Evolutionary conservation across 2,797 vertebrate genomes (phyloP), one percentile per base, ranked within the genome.

Genomic region (Gallirallus australis): DNA sequence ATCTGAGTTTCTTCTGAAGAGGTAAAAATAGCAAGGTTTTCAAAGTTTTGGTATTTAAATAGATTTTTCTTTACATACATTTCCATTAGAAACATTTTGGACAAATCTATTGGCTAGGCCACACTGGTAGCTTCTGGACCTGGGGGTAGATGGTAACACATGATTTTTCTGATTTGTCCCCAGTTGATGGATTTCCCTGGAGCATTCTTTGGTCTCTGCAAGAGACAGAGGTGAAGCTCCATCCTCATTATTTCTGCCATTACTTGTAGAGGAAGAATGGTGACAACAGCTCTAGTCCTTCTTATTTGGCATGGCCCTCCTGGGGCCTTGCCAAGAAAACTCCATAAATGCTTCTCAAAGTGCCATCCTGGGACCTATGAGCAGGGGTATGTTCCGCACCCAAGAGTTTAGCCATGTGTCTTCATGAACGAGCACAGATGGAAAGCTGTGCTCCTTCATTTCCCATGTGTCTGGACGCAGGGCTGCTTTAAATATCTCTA

Each of bases 351-450:
- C 21, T 70, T 84, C 25, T 60, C 31, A 39, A 35, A 70, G 15
- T 30, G 24, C 19, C 4, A 30, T 27, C 17, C 28, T 59, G 19
- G 9, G 20, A 33, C 11, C 6, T 20, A 27, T 33, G 8, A 68
- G 13, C 5, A 8, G 14, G 14, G 3, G 30, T 40, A 57, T 6
- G 19, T 23, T 9, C 39, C 53, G 24, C 24, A 69, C 33, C 31
- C 40, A 68, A 28, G 25, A 39, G 37, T 68, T 60, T 31, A 77
- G 48, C 24, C 50, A 15, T 47, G 23, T 15, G 6, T 56, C 9
- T 37, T 1, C 0, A 21, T 31, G 59, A 16, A 48, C 20, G 27
- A 72, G 11, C 28, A 50, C 12, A 56, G 31, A 50, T 0, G 0
- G 30, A 86, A 77, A 77, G 7, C 13, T 56, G 15, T 48, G 19